These are phyloP conservation scores for Chymomyza caudatula DNA, from an alignment of 2,888 invertebrate genomes.

Conservation along the genomic window DNA sequence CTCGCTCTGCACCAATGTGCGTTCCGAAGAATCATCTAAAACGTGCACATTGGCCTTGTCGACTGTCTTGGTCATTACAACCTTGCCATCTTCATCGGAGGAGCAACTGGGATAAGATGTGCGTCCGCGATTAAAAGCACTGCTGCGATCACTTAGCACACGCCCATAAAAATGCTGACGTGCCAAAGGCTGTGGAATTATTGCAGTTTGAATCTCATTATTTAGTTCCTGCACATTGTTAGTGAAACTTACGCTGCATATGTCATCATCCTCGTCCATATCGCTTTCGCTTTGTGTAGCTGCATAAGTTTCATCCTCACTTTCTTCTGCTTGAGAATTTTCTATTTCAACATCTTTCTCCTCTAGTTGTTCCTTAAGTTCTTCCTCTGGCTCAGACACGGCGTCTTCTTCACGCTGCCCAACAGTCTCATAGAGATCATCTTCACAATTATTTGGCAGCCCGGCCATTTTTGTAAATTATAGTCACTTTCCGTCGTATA, in stretches of 20 bases:
- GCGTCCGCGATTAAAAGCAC: slow-evolving; percentile 35
- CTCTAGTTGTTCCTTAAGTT: slow-evolving; percentile 41
- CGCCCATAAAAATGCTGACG: slow-evolving; percentile 40
- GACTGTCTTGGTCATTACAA: slow-evolving; percentile 64
- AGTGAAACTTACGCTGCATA: slow-evolving; percentile 55
- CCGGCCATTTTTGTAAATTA: no score
- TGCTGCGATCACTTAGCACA: slow-evolving; percentile 5
- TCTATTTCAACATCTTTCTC: slow-evolving; percentile 41
- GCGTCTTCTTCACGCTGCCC: slow-evolving; percentile 53
- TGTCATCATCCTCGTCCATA: slow-evolving; percentile 49
- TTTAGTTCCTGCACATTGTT: slow-evolving; percentile 38
- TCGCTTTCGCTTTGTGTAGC: slow-evolving; percentile 44
- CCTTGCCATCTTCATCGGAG: slow-evolving; percentile 65
- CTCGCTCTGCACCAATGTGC: slow-evolving; percentile 45
- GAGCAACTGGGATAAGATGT: slow-evolving; percentile 53
- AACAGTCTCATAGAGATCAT: slow-evolving; percentile 73
- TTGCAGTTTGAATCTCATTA: slow-evolving; percentile 8
- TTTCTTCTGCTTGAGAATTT: slow-evolving; percentile 21
- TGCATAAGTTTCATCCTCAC: no score
- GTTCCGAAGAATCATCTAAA: slow-evolving; percentile 47
- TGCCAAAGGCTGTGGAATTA: slow-evolving; percentile 59
- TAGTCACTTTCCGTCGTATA: no score
- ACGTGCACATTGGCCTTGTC: slow-evolving; percentile 59
- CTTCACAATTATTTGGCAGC: slow-evolving; percentile 56
- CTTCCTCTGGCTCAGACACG: slow-evolving; percentile 55